Percentiles rank a stretch among this genome's conserved stretches.
These are phyloP conservation scores for Trichomycterus rosablanca DNA, from an alignment of 2,113 vertebrate species.

Conservation along the genomic window DNA sequence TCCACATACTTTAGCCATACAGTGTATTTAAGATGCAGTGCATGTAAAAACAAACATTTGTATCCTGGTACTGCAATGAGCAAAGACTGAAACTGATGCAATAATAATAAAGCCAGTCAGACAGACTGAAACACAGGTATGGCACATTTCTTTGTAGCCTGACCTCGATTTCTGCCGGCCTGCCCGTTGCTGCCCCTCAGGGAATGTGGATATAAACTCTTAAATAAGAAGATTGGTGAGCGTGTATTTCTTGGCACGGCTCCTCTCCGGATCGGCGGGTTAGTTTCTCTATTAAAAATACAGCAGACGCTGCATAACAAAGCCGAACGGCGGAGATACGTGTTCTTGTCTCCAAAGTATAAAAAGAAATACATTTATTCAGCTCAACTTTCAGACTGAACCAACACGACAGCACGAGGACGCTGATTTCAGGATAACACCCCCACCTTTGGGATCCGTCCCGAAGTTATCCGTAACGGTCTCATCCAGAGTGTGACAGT, in stretches of 20 bases:
- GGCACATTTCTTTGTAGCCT: no score
- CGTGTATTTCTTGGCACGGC: slow-evolving; percentile 9
- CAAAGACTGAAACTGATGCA: no score
- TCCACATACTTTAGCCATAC: no score
- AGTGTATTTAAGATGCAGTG: no score
- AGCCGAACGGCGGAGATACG: background rate
- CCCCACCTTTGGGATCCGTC: background rate
- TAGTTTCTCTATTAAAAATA: slow-evolving; percentile 14
- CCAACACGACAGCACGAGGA: background rate
- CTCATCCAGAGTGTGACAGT: no score
- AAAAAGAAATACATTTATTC: background rate
- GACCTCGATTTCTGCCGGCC: slow-evolving; percentile 39
- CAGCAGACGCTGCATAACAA: background rate
- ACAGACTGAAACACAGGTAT: no score
- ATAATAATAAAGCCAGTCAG: no score
- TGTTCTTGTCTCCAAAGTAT: background rate
- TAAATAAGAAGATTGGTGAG: slow-evolving; percentile 25
- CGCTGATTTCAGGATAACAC: background rate
- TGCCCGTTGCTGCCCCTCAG: slow-evolving; percentile 23
- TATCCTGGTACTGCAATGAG: no score
- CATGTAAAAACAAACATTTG: no score
- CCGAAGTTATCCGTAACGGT: no score
- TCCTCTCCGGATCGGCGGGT: slow-evolving; percentile 23
- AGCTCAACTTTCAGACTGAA: background rate
- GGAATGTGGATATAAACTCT: slow-evolving; percentile 11